phyloP scores from a whole-genome alignment of 2,797 vertebrate species.

The Aphelocoma californica region DNA sequence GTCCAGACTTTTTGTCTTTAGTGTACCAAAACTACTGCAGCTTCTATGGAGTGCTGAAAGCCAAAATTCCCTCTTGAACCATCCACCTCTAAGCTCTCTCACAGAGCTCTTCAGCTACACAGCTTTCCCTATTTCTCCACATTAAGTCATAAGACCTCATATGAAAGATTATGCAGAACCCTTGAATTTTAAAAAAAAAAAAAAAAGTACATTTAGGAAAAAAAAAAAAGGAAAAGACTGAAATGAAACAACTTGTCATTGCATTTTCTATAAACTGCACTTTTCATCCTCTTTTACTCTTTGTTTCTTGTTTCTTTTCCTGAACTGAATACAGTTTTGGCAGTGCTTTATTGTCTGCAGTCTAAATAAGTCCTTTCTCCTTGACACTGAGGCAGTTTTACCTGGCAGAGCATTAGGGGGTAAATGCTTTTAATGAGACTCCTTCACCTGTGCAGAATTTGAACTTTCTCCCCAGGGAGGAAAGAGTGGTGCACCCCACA shows the following conservation, averaged over 20 bases:
- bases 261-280: background rate
- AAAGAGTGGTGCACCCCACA: background rate
- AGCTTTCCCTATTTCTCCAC: background rate
- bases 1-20: background rate
- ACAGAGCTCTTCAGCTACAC: background rate
- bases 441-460: background rate
- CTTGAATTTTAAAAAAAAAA: background rate
- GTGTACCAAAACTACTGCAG: background rate
- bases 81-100: background rate
- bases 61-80: background rate
- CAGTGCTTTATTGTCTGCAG: background rate
- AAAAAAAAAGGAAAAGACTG: background rate
- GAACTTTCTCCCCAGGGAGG: background rate
- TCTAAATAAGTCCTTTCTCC: background rate
- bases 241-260: background rate
- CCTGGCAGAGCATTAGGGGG: background rate
- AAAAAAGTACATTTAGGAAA: background rate
- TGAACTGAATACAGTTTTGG: background rate
- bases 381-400: background rate
- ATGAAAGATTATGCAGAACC: background rate
- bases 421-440: slow-evolving; percentile 6
- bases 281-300: background rate
- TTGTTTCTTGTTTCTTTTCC: background rate
- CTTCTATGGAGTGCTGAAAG: background rate
- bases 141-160: background rate